phyloP scores from a whole-genome alignment of 2,113 vertebrate species.

The Rhipidura dahli region DNA sequence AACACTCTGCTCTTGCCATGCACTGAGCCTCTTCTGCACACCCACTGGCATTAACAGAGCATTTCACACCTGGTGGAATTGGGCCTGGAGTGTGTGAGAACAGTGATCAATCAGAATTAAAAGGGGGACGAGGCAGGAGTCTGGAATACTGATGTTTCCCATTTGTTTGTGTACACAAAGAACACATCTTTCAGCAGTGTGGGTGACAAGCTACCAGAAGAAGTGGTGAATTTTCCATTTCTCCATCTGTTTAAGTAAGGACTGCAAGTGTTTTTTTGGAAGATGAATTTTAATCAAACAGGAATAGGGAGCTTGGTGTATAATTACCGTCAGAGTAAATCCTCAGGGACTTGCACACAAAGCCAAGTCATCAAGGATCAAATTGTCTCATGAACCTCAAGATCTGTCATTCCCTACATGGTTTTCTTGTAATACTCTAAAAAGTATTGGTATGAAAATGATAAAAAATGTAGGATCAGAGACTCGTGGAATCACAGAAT shows the following conservation, averaged over 20 bases:
- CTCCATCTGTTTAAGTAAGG: background rate
- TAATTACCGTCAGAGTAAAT: background rate
- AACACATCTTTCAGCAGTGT: background rate
- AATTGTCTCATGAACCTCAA: background rate
- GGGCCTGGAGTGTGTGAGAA: background rate
- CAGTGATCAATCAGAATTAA: background rate
- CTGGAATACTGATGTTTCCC: background rate
- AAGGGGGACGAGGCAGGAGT: background rate
- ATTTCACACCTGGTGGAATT: rapidly evolving
- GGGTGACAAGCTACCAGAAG: background rate
- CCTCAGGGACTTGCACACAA: background rate
- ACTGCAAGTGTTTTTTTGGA: background rate
- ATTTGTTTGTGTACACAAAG: background rate
- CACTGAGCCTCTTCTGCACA: background rate
- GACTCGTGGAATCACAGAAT: background rate
- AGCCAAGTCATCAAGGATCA: background rate
- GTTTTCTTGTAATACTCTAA: background rate
- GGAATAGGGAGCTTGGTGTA: background rate
- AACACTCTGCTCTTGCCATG: background rate
- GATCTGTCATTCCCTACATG: background rate
- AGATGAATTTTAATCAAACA: background rate
- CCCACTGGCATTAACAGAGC: background rate
- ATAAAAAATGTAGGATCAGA: background rate
- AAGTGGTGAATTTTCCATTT: background rate
- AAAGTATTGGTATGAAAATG: background rate